phyloP scores from a whole-genome alignment of 2,113 vertebrate species.

The Perca flavescens region DNA sequence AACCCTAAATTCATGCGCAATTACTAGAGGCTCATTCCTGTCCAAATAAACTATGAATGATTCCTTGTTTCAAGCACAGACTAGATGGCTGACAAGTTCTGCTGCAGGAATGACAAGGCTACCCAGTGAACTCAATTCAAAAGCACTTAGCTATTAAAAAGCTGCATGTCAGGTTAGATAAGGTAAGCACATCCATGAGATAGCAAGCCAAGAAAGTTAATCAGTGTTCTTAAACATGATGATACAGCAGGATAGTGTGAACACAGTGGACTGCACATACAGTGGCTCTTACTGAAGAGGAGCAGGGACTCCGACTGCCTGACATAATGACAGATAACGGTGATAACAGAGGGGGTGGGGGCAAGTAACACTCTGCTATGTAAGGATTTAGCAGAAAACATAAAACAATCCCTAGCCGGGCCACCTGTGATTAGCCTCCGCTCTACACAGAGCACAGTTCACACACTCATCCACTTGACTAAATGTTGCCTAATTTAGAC shows the following conservation, averaged over 20 bases:
- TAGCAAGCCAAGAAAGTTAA: slow-evolving; percentile 19
- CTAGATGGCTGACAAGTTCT: slow-evolving; percentile 40
- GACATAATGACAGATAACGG: slow-evolving; percentile 63
- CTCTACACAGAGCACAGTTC: slow-evolving; percentile 2
- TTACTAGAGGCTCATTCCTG: slow-evolving; percentile 67
- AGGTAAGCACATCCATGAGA: slow-evolving; percentile 34
- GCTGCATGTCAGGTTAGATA: slow-evolving; percentile 48
- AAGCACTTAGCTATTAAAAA: slow-evolving; percentile 2
- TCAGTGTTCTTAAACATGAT: slow-evolving; percentile 53
- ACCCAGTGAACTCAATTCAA: slow-evolving; percentile 18
- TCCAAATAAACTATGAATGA: slow-evolving; percentile 66
- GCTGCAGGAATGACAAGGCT: slow-evolving; percentile 41
- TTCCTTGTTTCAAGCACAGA: slow-evolving; percentile 61
- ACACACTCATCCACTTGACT: slow-evolving; percentile 10
- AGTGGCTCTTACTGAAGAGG: slow-evolving; percentile 30
- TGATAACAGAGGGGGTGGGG: slow-evolving; percentile 50
- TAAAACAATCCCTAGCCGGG: slow-evolving; percentile 2
- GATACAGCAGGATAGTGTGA: slow-evolving; percentile 52
- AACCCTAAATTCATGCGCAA: slow-evolving; percentile 73
- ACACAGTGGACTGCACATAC: slow-evolving; percentile 52
- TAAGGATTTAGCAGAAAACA: slow-evolving; percentile 18
- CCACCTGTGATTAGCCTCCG: slow-evolving; percentile 29
- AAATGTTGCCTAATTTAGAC: slow-evolving; percentile 18
- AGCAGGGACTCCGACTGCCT: slow-evolving; percentile 44
- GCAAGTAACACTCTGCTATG: slow-evolving; percentile 32